Evolutionary conservation across 2,797 vertebrate species (phyloP).

Genomic region (Tenualosa ilisha): DNA sequence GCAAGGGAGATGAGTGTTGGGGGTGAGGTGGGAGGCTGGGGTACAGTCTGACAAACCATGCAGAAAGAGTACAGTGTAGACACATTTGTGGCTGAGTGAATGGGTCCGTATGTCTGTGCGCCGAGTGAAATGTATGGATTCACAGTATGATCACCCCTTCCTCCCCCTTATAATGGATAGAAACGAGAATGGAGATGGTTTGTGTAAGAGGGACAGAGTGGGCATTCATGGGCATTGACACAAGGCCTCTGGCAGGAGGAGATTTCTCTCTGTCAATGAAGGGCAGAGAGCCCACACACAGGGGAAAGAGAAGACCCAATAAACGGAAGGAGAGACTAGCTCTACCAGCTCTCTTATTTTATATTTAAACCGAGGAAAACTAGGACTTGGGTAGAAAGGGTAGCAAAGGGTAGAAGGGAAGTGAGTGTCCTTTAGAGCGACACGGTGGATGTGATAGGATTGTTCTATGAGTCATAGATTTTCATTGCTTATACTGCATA

Average conservation of each 20-base stretch:
- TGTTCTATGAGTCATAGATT: neutral
- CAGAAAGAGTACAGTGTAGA: no score
- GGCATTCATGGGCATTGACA: slow-evolving; percentile 38
- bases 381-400: neutral
- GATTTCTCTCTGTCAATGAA: slow-evolving; percentile 18
- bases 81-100: no score
- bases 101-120: no score
- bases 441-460: neutral
- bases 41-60: no score
- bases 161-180: neutral
- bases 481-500: neutral
- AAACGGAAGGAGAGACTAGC: neutral
- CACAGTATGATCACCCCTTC: no score
- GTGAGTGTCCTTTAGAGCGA: neutral
- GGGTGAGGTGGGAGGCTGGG: no score
- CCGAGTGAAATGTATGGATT: no score
- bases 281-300: slow-evolving; percentile 7
- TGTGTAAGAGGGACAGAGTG: slow-evolving; percentile 37
- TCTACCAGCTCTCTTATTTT: neutral
- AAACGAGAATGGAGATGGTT: neutral
- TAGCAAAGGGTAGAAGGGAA: no score
- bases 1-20: slow-evolving; percentile 35
- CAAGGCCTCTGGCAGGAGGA: slow-evolving; percentile 33
- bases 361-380: neutral
- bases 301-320: neutral